Evolutionary conservation across 2,797 vertebrate genomes (phyloP).

Genomic region (Otus scops): DNA sequence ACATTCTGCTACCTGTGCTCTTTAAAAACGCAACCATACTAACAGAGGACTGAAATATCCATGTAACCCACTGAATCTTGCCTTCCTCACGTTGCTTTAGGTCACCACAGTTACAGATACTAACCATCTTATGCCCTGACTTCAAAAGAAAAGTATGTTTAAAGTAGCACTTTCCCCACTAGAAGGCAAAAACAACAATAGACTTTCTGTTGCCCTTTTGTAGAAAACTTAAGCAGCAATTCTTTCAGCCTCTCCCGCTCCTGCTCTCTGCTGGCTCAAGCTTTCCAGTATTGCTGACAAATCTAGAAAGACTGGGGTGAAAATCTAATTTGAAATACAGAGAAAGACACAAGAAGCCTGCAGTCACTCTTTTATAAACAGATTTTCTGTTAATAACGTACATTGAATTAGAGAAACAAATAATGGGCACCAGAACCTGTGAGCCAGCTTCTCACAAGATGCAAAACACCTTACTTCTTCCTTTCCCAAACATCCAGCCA

Average conservation of each 20-base stretch:
- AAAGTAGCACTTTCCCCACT: not conserved
- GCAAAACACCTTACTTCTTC: not conserved
- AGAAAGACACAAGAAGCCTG: not conserved
- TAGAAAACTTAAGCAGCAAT: not conserved
- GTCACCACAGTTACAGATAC: not conserved
- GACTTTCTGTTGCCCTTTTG: not conserved
- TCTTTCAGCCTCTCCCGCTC: not conserved
- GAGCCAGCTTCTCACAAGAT: not conserved
- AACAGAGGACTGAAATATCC: not conserved
- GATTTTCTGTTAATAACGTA: not conserved
- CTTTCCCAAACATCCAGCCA: not conserved
- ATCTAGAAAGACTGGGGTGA: not conserved
- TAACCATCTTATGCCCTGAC: not conserved
- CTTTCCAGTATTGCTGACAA: not conserved
- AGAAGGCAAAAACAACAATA: not conserved
- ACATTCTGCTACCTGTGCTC: not conserved
- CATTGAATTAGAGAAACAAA: not conserved
- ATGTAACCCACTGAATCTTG: not conserved
- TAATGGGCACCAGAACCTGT: not conserved
- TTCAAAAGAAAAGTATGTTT: not conserved
- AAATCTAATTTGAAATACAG: not conserved
- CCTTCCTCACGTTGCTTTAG: not conserved
- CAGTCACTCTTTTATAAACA: not conserved
- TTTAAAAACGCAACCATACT: not conserved
- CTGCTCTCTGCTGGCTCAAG: not conserved